These are phyloP conservation scores for Malacoctenus gilli DNA, from an alignment of 2,797 vertebrate genomes.

Conservation along the genomic window DNA sequence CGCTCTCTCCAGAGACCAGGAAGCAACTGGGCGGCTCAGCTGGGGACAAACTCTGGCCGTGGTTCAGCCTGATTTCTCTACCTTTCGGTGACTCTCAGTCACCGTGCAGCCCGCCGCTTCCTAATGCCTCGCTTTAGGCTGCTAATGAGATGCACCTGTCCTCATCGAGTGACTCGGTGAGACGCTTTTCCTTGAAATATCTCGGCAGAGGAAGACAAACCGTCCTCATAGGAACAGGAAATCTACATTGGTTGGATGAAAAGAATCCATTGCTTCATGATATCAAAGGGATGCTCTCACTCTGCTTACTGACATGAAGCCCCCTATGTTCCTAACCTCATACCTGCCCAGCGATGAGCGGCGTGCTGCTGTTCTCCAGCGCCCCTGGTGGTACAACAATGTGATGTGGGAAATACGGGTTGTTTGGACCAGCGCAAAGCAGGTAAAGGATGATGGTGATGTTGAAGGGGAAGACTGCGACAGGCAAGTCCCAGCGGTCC, in stretches of 20 bases:
- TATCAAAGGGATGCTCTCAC: too few species aligned
- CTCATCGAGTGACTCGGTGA: neutral
- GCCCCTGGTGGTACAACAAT: constrained; percentile 35
- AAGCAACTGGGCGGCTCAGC: constrained; percentile 8
- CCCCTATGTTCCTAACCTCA: neutral
- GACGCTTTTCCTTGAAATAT: constrained; percentile 5
- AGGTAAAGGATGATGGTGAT: constrained; percentile 75
- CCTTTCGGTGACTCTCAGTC: neutral
- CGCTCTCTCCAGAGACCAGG: constrained; percentile 9
- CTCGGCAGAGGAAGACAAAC: too few species aligned
- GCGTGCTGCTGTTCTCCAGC: constrained; percentile 61
- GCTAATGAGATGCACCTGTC: constrained; percentile 5
- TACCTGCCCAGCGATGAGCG: constrained; percentile 68
- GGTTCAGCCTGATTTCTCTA: neutral
- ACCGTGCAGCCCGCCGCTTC: neutral
- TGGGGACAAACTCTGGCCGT: neutral
- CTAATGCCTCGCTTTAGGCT: constrained; percentile 4
- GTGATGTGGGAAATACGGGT: constrained; percentile 75
- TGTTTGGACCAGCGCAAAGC: constrained; percentile 68
- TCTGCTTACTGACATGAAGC: too few species aligned
- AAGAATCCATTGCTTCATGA: too few species aligned
- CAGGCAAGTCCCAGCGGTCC: constrained; percentile 75
- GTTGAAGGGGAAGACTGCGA: constrained; percentile 81
- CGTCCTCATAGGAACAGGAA: too few species aligned
- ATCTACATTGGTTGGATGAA: too few species aligned